Evolutionary conservation across 2,888 invertebrate genomes (phyloP).

Genomic region (Monoplex corrugatus): DNA sequence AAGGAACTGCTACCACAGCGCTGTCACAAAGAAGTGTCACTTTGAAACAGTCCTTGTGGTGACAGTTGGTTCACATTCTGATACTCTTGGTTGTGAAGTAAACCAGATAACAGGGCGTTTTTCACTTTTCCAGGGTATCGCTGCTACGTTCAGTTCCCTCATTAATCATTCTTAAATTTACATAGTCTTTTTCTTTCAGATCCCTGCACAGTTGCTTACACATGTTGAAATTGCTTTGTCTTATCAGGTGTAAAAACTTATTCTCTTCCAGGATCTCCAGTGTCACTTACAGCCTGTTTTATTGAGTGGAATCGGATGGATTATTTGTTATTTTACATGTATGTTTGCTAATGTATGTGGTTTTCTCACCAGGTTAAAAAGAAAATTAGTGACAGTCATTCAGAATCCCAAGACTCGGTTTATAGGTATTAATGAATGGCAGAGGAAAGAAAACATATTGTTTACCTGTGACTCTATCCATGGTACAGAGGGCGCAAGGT

Average conservation of each 20-base stretch:
- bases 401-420: too few relatives aligned
- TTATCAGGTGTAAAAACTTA: too few relatives aligned
- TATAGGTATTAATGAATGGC: too few relatives aligned
- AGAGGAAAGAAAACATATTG: background rate
- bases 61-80: too few relatives aligned
- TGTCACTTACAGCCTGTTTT: background rate
- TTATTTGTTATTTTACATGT: background rate
- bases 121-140: background rate
- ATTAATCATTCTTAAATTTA: background rate
- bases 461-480: background rate
- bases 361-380: background rate
- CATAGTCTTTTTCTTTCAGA: background rate
- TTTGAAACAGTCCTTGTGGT: too few relatives aligned
- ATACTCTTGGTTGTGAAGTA: too few relatives aligned
- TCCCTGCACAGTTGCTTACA: background rate
- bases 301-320: background rate
- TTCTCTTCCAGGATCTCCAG: background rate
- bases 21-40: background rate
- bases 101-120: background rate
- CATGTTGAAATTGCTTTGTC: too few relatives aligned
- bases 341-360: background rate
- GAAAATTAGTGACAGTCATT: background rate
- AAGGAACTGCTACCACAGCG: background rate
- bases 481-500: conserved; percentile 96
- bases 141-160: background rate